Percentiles rank a stretch among this genome's conserved stretches.
These are phyloP conservation scores for Hemicentrotus pulcherrimus DNA, from an alignment of 35 echinoderm and acorn worm genomes.

Conservation along the genomic window DNA sequence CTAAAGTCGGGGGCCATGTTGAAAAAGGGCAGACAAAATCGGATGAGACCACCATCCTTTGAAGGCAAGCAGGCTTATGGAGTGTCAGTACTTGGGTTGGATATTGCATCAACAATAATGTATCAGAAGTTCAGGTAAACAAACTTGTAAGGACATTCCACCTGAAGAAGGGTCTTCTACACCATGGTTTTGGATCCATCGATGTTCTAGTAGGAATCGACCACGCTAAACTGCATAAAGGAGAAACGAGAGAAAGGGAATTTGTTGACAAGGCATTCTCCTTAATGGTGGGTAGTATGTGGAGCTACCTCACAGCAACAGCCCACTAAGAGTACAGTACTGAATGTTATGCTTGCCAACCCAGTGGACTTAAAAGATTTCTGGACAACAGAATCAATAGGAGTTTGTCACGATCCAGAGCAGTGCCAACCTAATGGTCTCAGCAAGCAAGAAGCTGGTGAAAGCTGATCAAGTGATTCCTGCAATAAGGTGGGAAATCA, in stretches of 20 bases:
- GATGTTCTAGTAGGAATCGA: constrained; percentile 71
- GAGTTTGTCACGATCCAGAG: not conserved
- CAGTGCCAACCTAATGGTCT: not conserved
- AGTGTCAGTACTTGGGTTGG: not conserved
- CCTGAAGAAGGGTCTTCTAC: constrained; percentile 9
- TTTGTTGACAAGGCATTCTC: constrained; percentile 53
- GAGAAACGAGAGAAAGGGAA: constrained; percentile 32
- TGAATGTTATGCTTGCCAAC: not conserved
- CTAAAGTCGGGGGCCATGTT: not conserved
- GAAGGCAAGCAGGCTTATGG: not conserved
- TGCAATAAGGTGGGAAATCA: not conserved
- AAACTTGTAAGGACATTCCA: not conserved
- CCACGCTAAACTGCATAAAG: constrained; percentile 50
- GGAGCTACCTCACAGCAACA: not conserved
- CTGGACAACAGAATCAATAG: not conserved
- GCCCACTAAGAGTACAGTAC: not conserved
- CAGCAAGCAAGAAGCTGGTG: not conserved
- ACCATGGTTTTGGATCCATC: constrained; percentile 48
- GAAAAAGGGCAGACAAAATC: not conserved
- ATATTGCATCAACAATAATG: not conserved
- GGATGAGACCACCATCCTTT: not conserved
- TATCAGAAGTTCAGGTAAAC: not conserved
- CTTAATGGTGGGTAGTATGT: constrained; percentile 66
- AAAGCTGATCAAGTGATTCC: not conserved
- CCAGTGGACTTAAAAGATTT: not conserved